Evolutionary conservation across 2,113 vertebrate species (phyloP), one percentile per base, ranked within the genome.

Genomic region (Pachyramphus minor): DNA sequence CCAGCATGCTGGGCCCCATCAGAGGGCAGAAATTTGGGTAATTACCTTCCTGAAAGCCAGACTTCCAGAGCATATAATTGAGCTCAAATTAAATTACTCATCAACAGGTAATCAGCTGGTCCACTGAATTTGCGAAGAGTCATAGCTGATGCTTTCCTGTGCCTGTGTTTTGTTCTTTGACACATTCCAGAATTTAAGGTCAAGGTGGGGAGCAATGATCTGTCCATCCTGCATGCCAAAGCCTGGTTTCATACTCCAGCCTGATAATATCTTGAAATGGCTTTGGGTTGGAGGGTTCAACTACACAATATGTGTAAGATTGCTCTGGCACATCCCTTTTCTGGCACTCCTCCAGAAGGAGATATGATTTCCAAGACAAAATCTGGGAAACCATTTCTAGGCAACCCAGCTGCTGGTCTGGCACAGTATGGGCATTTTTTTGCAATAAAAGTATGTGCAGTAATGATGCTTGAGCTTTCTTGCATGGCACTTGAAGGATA

Each of bases 81-180:
- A 62, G n/a, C 90, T 71, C 56, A 15, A 72, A 88, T 86, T 95
- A 92, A 81, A 74, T 84, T 91, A 82, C 79, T 96, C 92, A 77
- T 80, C 82, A 69, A 63, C 76, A 90, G 72, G 63, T 93, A 87
- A 81, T 87, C 94, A 92, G 44, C 39, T 4, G 9, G 58, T 39
- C 52, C 73, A 69, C 59, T 76, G 66, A 24, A 71, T 68, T 63
- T 83, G 72, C 45, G 88, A 63, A 37, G 84, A 93, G 87, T 86
- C 90, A 86, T 31, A 77, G 72, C 3, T 52, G 39, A 72, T 5
- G 27, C 64, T 86, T 94, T 80, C 44, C 59, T 69, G 14, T 33
- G 12, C 64, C 66, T 69, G 24, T 76, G 68, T 77, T 90, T 90
- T 90, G 21, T 72, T 83, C 76, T 77, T 74, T 52, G 55, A 44